phyloP scores from a whole-genome alignment of 1,140 invertebrate species.

The Drosophila malerkotliana region DNA sequence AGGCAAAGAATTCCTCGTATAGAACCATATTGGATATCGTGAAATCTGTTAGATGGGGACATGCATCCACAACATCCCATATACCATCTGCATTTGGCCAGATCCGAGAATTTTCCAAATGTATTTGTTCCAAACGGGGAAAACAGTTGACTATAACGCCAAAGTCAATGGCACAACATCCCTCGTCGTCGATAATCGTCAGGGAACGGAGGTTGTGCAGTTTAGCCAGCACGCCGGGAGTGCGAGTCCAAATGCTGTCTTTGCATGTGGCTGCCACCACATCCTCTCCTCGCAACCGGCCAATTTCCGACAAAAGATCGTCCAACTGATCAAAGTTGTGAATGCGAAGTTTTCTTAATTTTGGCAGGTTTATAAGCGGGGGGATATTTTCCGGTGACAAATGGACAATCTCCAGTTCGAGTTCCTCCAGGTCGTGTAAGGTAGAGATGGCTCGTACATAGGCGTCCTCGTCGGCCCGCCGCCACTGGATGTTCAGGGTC shows the following conservation, averaged over 20 bases:
- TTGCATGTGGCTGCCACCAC: slow-evolving; percentile 23
- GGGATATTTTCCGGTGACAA: slow-evolving; percentile 10
- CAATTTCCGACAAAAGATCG: slow-evolving; percentile 13
- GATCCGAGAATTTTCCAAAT: slow-evolving; percentile 25
- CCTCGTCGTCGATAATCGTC: slow-evolving; percentile 31
- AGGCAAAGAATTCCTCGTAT: slow-evolving; percentile 12
- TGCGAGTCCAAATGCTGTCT: slow-evolving; percentile 19
- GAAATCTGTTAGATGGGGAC: slow-evolving; percentile 17
- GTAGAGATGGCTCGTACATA: slow-evolving; percentile 19
- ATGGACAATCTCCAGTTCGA: slow-evolving; percentile 26
- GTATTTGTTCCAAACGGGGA: slow-evolving; percentile 25
- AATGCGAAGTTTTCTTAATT: slow-evolving; percentile 20
- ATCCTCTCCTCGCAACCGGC: slow-evolving; percentile 14
- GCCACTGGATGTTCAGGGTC: slow-evolving; percentile 26
- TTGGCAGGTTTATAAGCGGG: slow-evolving; percentile 22
- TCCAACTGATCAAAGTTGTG: slow-evolving; percentile 15
- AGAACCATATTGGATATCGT: slow-evolving; percentile 13
- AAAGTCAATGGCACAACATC: slow-evolving; percentile 12
- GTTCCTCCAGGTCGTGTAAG: slow-evolving; percentile 23
- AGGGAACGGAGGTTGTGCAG: slow-evolving; percentile 12
- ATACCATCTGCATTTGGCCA: slow-evolving; percentile 21
- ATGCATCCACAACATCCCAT: slow-evolving; percentile 23
- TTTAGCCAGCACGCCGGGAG: background rate
- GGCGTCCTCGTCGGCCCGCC: slow-evolving; percentile 1
- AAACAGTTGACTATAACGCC: slow-evolving; percentile 15